These are phyloP conservation scores for Coelogynopora nodosa DNA, from an alignment of 2,888 invertebrate species.

Conservation along the genomic window DNA sequence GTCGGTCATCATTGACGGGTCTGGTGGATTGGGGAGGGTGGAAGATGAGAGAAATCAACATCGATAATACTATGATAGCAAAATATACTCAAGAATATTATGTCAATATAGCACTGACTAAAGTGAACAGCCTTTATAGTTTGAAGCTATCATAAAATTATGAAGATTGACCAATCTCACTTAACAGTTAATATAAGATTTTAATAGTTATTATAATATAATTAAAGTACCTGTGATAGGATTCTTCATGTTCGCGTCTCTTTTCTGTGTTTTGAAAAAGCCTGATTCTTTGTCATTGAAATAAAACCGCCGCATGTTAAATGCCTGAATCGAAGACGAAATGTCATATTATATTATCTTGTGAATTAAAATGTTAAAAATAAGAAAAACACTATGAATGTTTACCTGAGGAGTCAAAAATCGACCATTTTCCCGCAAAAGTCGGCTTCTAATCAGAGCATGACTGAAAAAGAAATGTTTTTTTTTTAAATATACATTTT, in stretches of 20 bases:
- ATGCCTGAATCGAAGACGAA: too few relatives aligned
- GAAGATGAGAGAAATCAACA: not conserved
- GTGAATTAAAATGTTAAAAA: too few relatives aligned
- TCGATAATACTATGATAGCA: not conserved
- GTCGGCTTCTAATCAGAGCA: conserved; percentile 83
- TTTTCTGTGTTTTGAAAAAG: conserved; percentile 85
- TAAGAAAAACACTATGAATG: conserved; percentile 29
- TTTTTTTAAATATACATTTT: too few relatives aligned
- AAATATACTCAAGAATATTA: not conserved
- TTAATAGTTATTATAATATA: too few relatives aligned
- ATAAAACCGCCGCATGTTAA: conserved; percentile 84
- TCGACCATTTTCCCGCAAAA: conserved; percentile 92
- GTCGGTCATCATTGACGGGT: conserved; percentile 93
- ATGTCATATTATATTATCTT: too few relatives aligned
- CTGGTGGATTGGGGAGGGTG: conserved; percentile 58
- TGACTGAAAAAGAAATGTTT: too few relatives aligned
- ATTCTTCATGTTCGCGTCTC: conserved; percentile 69
- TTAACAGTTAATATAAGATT: too few relatives aligned
- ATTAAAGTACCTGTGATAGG: conserved; percentile 72
- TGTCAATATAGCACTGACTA: too few relatives aligned
- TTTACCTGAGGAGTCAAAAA: conserved; percentile 76
- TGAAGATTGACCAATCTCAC: too few relatives aligned
- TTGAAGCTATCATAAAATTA: too few relatives aligned
- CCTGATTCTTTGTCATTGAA: conserved; percentile 93
- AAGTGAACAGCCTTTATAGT: too few relatives aligned